Evolutionary conservation across 2,113 vertebrate species (phyloP).

Genomic region (Eurystomus gularis): DNA sequence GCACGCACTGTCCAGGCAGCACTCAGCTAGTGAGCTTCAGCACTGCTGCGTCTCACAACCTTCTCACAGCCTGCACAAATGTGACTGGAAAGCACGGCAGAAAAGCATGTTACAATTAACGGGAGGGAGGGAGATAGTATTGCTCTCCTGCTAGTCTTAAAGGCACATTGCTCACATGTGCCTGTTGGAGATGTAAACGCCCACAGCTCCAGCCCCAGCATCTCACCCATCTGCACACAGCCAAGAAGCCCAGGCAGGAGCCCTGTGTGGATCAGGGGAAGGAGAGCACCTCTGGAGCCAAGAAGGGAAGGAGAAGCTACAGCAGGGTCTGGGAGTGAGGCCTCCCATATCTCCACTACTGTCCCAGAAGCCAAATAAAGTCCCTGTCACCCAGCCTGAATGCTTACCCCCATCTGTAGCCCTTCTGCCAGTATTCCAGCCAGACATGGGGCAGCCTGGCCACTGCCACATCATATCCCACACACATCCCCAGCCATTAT

Average conservation of each 20-base stretch:
- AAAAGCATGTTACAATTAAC: constrained; percentile 67
- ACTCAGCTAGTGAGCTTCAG: background rate
- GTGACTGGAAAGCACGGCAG: constrained; percentile 69
- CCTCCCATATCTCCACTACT: background rate
- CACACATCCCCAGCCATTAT: fast-evolving
- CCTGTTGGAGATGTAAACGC: background rate
- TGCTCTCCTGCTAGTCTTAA: constrained; percentile 68
- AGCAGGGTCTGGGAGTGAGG: background rate
- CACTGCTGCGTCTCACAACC: constrained; percentile 7
- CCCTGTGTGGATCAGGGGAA: fast-evolving
- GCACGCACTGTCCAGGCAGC: background rate
- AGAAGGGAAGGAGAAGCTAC: background rate
- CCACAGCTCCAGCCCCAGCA: background rate
- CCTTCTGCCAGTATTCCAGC: background rate
- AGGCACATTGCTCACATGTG: constrained; percentile 45
- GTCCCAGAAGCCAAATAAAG: background rate
- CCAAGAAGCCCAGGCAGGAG: background rate
- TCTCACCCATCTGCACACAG: background rate
- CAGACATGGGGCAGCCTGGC: fast-evolving
- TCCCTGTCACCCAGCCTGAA: fast-evolving
- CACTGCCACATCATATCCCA: fast-evolving
- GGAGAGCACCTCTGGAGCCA: background rate
- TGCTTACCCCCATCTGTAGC: too few species aligned
- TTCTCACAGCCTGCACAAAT: constrained; percentile 49
- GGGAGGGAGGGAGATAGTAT: constrained; percentile 66